Evolutionary conservation across 2,113 vertebrate species (phyloP).

Genomic region (Lutjanus erythropterus): DNA sequence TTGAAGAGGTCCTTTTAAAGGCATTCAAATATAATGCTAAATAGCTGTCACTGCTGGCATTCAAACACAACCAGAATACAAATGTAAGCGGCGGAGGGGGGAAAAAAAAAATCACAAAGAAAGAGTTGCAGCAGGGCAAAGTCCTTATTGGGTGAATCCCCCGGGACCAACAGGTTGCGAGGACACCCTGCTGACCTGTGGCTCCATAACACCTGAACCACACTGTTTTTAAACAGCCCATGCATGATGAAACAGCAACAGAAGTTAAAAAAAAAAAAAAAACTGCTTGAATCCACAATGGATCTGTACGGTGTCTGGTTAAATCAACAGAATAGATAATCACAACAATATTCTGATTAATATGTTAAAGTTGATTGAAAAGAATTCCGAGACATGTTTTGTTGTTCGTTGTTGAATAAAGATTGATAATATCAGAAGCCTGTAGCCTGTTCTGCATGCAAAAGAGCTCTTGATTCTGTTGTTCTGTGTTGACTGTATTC

Average conservation of each 20-base stretch:
- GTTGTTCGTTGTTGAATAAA: not conserved
- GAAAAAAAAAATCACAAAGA: constrained; percentile 13
- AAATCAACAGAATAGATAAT: not conserved
- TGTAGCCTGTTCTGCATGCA: not conserved
- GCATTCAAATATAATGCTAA: constrained; percentile 83
- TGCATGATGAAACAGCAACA: constrained; percentile 4
- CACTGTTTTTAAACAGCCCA: constrained; percentile 25
- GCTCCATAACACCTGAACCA: constrained; percentile 2
- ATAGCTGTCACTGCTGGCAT: constrained; percentile 76
- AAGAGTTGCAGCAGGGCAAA: constrained; percentile 29
- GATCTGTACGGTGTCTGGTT: not conserved
- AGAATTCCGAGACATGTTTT: not conserved
- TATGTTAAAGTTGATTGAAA: not conserved
- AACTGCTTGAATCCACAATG: not conserved
- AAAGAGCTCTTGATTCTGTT: not conserved
- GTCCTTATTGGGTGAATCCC: constrained; percentile 10
- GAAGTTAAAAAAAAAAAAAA: not conserved
- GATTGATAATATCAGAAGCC: not conserved
- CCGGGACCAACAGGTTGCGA: constrained; percentile 13
- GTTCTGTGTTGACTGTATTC: not conserved
- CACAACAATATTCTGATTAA: not conserved
- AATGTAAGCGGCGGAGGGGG: constrained; percentile 48
- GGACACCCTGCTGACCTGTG: constrained; percentile 6
- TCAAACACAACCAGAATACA: constrained; percentile 66
- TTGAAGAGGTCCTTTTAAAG: constrained; percentile 81